Evolutionary conservation across 2,888 invertebrate species (phyloP), one percentile per base, ranked within the genome.

Genomic region (Eupithecia inturbata): DNA sequence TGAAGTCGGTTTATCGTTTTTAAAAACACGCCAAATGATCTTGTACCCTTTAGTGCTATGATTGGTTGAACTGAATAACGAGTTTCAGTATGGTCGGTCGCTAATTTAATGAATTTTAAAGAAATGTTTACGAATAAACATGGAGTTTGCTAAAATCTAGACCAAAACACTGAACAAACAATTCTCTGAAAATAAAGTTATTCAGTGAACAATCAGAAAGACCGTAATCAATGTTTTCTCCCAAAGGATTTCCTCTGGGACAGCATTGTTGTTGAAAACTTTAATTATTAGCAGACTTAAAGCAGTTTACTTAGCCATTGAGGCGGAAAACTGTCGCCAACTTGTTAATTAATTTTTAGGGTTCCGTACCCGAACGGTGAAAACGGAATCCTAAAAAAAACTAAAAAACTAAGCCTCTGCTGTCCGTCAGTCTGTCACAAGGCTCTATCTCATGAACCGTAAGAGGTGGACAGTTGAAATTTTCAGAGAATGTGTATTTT

Each of bases 291-390:
- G 49, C 68, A 41, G 49, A 73, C 68, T 68, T 71, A 62, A 72
- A 73, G 71, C 73, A 60, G 72, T 73, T 75, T 71, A 69, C 67
- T 70, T 72, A 60, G n/a, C 60, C 62, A 76, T 71, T 68, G 75
- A 68, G 71, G 71, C 16, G 70, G 70, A 73, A 76, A 73, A 76
- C 70, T 66, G 70, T 36, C 31, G 64, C 45, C 68, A 70, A 68
- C 70, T 72, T 49, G 26, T 64, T 73, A 31, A 75, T 72, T 71
- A 12, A 67, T 72, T 74, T 70, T 67, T 57, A n/a, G n/a, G n/a
- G n/a, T n/a, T n/a, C n/a, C n/a, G n/a, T n/a, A n/a, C n/a, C n/a
- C n/a, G n/a, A n/a, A n/a, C n/a, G n/a, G n/a, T n/a, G n/a, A n/a
- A n/a, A n/a, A n/a, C n/a, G n/a, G n/a, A n/a, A n/a, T n/a, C n/a